phyloP scores from a whole-genome alignment of 2,113 vertebrate species.

The Ochotona princeps region DNA sequence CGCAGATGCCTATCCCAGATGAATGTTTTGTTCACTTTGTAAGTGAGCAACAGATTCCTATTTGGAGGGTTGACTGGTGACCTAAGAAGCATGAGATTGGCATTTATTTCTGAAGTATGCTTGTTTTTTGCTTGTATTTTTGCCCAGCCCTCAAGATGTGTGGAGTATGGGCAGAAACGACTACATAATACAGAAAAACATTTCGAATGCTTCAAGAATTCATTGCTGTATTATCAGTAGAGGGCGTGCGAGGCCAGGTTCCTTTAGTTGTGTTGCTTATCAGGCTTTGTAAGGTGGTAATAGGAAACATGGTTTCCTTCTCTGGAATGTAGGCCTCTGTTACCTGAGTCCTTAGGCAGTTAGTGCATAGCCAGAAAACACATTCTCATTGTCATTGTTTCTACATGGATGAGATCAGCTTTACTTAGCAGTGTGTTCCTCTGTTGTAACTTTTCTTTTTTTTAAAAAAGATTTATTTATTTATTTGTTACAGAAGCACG shows the following conservation, averaged over 20 bases:
- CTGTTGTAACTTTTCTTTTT: background rate
- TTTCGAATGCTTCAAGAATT: constrained; percentile 45
- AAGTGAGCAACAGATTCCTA: background rate
- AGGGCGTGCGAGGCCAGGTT: background rate
- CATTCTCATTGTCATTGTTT: background rate
- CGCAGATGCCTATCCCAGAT: no score
- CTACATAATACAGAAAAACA: constrained; percentile 8
- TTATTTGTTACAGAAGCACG: no score
- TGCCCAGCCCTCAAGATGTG: background rate
- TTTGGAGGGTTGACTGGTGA: background rate
- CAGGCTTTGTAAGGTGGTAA: constrained; percentile 5
- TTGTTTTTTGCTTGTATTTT: background rate
- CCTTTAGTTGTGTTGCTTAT: constrained; percentile 3
- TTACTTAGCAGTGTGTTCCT: constrained; percentile 17
- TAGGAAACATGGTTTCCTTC: constrained; percentile 11
- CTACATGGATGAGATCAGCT: constrained; percentile 23
- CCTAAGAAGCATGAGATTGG: constrained; percentile 7
- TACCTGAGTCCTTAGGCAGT: constrained; percentile 34
- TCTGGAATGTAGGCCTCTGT: background rate
- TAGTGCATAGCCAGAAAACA: constrained; percentile 25
- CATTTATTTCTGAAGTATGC: constrained; percentile 35
- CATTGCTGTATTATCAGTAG: constrained; percentile 47
- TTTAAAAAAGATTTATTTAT: no score
- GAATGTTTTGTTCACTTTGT: constrained; percentile 14
- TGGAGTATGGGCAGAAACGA: constrained; percentile 14